Conservation (phyloP, 2,797 vertebrate genomes). For the Phyllotis vaccarum region DNA sequence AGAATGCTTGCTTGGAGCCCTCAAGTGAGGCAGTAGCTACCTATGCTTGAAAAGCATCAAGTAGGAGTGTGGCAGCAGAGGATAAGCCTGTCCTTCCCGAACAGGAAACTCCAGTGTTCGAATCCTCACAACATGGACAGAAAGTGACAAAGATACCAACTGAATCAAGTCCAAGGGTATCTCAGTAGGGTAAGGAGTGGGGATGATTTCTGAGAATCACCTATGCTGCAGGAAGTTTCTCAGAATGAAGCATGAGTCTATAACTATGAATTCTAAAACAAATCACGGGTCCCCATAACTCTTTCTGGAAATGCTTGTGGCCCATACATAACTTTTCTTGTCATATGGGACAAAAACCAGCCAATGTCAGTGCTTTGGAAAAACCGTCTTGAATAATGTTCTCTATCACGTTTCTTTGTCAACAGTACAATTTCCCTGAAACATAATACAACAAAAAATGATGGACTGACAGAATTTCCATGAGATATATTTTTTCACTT, state of each 20-base stretch:
- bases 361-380: slow-evolving; percentile 46
- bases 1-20: neutral
- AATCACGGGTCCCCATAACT: slow-evolving; percentile 57
- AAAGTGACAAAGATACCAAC: neutral
- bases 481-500: slow-evolving; percentile 50
- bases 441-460: slow-evolving; percentile 12
- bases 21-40: neutral
- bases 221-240: neutral
- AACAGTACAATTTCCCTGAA: neutral
- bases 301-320: slow-evolving; percentile 48
- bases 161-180: neutral
- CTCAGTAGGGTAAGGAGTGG: neutral
- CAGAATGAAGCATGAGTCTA: slow-evolving; percentile 54
- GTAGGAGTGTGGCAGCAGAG: neutral
- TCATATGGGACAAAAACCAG: slow-evolving; percentile 10
- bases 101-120: neutral
- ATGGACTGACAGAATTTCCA: slow-evolving; percentile 46
- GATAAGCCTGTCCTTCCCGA: neutral
- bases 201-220: neutral
- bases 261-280: slow-evolving; percentile 42
- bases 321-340: slow-evolving; percentile 64
- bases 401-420: slow-evolving; percentile 61
- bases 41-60: neutral
- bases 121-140: neutral
- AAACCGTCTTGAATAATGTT: slow-evolving; percentile 58